Conservation (phyloP, 2,888 invertebrate species). For the Suillia variegata region DNA sequence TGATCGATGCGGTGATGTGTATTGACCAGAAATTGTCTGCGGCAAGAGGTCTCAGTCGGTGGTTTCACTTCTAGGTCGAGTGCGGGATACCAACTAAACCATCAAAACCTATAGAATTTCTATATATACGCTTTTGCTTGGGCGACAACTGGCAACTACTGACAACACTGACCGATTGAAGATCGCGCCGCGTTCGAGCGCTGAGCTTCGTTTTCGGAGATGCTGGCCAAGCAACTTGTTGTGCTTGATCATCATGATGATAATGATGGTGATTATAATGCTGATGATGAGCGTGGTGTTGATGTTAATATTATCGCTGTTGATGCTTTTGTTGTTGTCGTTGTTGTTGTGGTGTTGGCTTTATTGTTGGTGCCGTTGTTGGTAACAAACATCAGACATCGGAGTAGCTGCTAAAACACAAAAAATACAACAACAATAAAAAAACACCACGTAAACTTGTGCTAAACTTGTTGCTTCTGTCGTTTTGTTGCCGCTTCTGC, state of each 20-base stretch:
- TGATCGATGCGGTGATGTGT: conserved; percentile 51
- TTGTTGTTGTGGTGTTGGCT: conserved; percentile 12
- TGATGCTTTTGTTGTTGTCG: conserved; percentile 7
- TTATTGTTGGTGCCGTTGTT: conserved; percentile 20
- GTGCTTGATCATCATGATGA: neutral
- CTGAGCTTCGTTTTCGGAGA: conserved; percentile 21
- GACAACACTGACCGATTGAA: conserved; percentile 49
- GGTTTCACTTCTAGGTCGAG: conserved; percentile 59
- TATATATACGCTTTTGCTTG: conserved; percentile 55
- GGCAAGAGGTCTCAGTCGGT: conserved; percentile 32
- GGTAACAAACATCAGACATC: conserved; percentile 41
- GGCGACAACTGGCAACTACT: conserved; percentile 59
- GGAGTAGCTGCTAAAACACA: conserved; percentile 27
- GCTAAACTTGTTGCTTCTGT: conserved; percentile 18
- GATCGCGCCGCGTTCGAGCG: conserved; percentile 33
- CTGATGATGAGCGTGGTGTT: neutral
- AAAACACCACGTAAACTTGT: neutral
- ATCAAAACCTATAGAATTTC: conserved; percentile 60
- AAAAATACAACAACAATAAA: conserved; percentile 31
- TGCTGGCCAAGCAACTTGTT: conserved; percentile 21
- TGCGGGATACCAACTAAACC: conserved; percentile 61
- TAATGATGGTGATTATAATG: neutral
- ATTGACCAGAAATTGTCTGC: conserved; percentile 28
- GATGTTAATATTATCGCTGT: too few species aligned
- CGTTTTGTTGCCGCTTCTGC: conserved; percentile 18